phyloP scores from a whole-genome alignment of 2,113 vertebrate genomes.

The Chaetodon trifascialis region DNA sequence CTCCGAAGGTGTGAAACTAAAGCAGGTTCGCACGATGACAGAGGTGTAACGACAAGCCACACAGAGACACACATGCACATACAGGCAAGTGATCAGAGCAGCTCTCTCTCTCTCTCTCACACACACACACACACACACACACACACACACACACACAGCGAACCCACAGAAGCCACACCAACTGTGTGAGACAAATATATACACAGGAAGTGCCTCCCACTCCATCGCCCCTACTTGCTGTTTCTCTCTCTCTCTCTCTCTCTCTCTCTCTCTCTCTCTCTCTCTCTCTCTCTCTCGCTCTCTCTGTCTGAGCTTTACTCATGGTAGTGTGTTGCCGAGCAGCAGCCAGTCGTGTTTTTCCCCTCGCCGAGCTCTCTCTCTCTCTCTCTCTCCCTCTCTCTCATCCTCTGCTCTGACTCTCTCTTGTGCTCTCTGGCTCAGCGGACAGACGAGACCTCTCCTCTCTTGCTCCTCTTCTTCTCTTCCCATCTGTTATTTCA shows the following conservation, averaged over 20 bases:
- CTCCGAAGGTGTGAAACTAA: not conserved
- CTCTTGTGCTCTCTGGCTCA: conserved; percentile 43
- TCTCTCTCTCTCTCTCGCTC: conserved; percentile 50
- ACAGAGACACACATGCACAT: not conserved
- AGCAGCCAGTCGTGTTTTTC: conserved; percentile 78
- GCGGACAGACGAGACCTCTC: conserved; percentile 45
- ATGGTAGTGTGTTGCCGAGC: conserved; percentile 79
- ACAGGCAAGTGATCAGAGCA: not conserved
- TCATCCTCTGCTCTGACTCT: conserved; percentile 61
- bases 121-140: not conserved
- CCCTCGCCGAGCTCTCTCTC: conserved; percentile 58
- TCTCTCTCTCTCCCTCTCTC: conserved; percentile 7
- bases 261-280: too few species aligned
- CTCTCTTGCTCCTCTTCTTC: conserved; percentile 15
- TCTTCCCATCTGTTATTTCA: not conserved
- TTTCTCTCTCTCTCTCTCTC: not conserved
- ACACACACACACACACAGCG: conserved; percentile 12
- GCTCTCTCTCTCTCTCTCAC: not conserved
- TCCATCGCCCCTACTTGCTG: conserved; percentile 31
- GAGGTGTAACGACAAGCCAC: conserved; percentile 16
- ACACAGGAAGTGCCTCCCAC: conserved; percentile 81
- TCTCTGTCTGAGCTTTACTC: conserved; percentile 67
- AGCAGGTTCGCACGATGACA: not conserved
- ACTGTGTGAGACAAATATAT: conserved; percentile 70
- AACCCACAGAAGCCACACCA: conserved; percentile 57